These are phyloP conservation scores for Junonia oenone DNA, from an alignment of 2,888 invertebrate species.

Conservation along the genomic window DNA sequence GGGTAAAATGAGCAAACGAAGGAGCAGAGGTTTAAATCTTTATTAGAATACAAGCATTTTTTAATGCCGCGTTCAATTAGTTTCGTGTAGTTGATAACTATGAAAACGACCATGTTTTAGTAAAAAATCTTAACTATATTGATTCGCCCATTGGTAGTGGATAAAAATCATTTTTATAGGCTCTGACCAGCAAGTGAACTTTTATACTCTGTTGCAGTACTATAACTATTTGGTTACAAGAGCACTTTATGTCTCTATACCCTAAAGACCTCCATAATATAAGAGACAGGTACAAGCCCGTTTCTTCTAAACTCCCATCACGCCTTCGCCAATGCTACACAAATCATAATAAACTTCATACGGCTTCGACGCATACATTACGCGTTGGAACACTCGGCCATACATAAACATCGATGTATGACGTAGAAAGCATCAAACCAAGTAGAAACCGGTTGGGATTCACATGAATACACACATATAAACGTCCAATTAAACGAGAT, in stretches of 20 bases:
- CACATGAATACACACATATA: slow-evolving; percentile 69
- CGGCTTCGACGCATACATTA: slow-evolving; percentile 52
- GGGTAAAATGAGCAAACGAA: slow-evolving; percentile 26
- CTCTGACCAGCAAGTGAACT: no score
- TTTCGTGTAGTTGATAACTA: no score
- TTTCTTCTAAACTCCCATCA: slow-evolving; percentile 58
- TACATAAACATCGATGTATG: slow-evolving; percentile 61
- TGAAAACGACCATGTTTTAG: no score
- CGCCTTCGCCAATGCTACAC: slow-evolving; percentile 61
- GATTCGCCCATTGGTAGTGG: no score
- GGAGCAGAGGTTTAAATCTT: no score
- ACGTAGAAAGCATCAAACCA: slow-evolving; percentile 67
- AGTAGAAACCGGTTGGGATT: slow-evolving; percentile 65
- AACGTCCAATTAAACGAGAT: slow-evolving; percentile 66
- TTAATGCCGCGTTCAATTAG: no score
- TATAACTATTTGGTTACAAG: no score
- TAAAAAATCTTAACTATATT: no score
- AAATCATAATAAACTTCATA: slow-evolving; percentile 70
- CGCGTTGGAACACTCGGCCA: slow-evolving; percentile 50
- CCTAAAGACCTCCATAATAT: slow-evolving; percentile 41
- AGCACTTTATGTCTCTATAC: no score
- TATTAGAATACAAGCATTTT: no score
- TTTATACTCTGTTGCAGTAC: no score
- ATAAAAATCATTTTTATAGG: no score
- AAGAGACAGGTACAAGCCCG: slow-evolving; percentile 50